phyloP scores from a whole-genome alignment of 2,888 invertebrate genomes.

The Cataglyphis albicans region DNA sequence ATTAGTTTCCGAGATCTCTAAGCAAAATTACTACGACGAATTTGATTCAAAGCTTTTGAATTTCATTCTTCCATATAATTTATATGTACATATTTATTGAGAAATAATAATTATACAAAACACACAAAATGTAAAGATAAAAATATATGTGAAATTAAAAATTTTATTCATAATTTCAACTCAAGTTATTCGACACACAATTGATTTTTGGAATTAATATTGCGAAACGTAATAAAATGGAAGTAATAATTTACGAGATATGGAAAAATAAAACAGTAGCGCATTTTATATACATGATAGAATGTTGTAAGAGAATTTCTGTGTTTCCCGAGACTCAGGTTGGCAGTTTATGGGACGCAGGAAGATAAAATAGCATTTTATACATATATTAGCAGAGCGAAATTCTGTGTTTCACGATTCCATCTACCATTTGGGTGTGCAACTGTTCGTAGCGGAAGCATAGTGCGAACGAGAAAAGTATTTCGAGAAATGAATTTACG shows the following conservation, averaged over 20 bases:
- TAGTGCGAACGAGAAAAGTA: slow-evolving; percentile 15
- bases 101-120: not conserved
- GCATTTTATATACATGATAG: not conserved
- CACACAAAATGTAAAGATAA: not conserved
- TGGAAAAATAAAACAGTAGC: not conserved
- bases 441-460: slow-evolving; percentile 29
- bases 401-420: slow-evolving; percentile 20
- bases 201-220: not conserved
- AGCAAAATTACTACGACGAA: slow-evolving; percentile 1
- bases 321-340: not conserved
- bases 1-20: slow-evolving; percentile 7
- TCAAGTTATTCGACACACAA: not conserved
- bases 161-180: not conserved
- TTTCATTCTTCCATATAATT: not conserved
- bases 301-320: slow-evolving; percentile 24
- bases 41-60: not conserved
- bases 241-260: not conserved
- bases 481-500: slow-evolving; percentile 57
- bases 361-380: not conserved
- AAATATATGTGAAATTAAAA: not conserved
- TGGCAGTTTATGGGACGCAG: not conserved
- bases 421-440: not conserved
- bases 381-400: not conserved
- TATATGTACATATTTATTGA: not conserved
- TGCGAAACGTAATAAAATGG: not conserved